Evolutionary conservation across 2,797 vertebrate species (phyloP), one percentile per base, ranked within the genome.

Genomic region (Rhinoraja longicauda): DNA sequence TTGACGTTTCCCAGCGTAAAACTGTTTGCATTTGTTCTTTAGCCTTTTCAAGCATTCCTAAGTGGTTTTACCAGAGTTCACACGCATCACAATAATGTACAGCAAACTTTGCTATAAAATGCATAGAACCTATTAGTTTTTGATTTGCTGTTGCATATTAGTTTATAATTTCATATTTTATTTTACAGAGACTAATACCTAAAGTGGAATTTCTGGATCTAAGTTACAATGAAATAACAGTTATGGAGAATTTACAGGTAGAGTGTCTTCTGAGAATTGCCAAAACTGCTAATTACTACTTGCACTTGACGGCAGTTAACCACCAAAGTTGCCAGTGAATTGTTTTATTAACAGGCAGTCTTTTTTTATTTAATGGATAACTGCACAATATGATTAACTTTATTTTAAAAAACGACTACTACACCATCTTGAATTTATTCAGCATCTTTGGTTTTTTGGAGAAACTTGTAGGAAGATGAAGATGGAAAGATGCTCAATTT

Each of bases 201-300:
- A 97, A 98, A 95, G 98, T 99, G 94, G 98, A 99, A 94, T 99
- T 98, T 95, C 95, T 99, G 94, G 98, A 99, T 95, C 96, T 99
- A 94, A 99, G 98, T 95, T 97, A 98, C 96, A 99, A 99, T 94
- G 96, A 96, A 36, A 96, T 99, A 93, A 95, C 96, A 77, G 94
- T 96, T 1, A 97, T 99, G 94, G 98, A 99, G 94, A 99, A 99
- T 94, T 96, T 99, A 24, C 98, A 99, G 97, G 99, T 98, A 94
- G 94, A 93, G 78, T 75, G 24, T 15, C 26, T 4, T 88, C 64
- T 67, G 17, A 13, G 15, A 64, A 88, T 19, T 88, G 15, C 1
- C n/a, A 64, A 64, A 24, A 57, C 57, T 84, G 32, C 59, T 88
- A 36, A 67, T 88, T 10, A 26, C 6, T 88, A 7, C 84, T 36